Evolutionary conservation across 2,797 vertebrate species (phyloP), one percentile per base, ranked within the genome.

Genomic region (Sebastes matsubarae): DNA sequence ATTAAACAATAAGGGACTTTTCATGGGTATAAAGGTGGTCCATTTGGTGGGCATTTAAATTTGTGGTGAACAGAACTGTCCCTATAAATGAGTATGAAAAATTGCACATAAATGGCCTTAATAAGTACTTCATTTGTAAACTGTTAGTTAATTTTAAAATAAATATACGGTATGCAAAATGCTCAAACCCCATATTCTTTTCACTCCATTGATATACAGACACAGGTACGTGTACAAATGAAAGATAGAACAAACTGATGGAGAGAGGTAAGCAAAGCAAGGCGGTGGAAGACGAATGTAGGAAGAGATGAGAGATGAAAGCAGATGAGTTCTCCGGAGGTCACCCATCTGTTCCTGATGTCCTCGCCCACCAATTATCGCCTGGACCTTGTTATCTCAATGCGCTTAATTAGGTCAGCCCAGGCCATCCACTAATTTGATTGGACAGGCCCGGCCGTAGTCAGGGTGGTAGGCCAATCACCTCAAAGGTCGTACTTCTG

Each of bases 401-500:
- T 24, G 58, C 20, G 1, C 75, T 75, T 86, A 86, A 93, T 93
- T 85, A 72, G 85, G 84, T 79, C 86, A 77, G 25, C 36, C 36
- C 38, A 63, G 79, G 75, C 84, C 68, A 77, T 68, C 72, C 29
- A 22, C 77, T 91, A 75, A 87, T 90, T 69, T 85, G 77, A 92
- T 86, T 86, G 87, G 90, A 92, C 82, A 80, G 57, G 30, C n/a
- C 52, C 6, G 20, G 72, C 59, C 63, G 11, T 58, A 34, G 68
- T 80, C 68, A 68, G 52, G 7, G 75, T 38, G 42, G 80, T 72
- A 55, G n/a, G 81, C 91, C 87, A 89, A 90, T 91, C 87, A 77
- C 58, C 69, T 75, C 75, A 92, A 93, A 94, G 93, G 91, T 93
- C 75, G 75, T 38, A 67, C 30, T 84, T 25, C 42, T 32, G 64